phyloP scores from a whole-genome alignment of 2,888 invertebrate genomes.

The Elegia similella region DNA sequence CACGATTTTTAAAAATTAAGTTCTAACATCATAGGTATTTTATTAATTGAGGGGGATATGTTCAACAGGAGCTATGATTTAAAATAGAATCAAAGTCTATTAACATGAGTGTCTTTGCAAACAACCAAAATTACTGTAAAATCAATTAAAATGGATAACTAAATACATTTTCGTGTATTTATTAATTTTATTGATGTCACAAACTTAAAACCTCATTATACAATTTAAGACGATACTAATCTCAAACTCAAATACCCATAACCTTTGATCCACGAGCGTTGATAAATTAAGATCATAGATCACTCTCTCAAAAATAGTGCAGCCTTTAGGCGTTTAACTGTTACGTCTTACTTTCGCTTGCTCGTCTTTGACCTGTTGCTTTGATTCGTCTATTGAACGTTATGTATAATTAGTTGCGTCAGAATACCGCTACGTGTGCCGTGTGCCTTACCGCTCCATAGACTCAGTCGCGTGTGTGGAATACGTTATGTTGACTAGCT shows the following conservation, averaged over 20 bases:
- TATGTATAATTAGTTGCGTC: constrained; percentile 76
- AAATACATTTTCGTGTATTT: neutral
- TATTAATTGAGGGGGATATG: no score
- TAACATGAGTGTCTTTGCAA: no score
- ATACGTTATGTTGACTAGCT: constrained; percentile 53
- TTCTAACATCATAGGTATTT: no score
- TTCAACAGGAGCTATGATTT: neutral
- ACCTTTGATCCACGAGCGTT: neutral
- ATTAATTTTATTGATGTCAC: neutral
- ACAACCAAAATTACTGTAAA: no score
- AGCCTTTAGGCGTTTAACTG: constrained; percentile 21
- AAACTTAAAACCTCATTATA: neutral
- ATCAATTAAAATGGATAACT: neutral
- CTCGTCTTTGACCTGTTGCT: constrained; percentile 37
- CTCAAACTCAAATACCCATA: neutral
- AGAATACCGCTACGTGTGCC: constrained; percentile 57
- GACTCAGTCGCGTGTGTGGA: constrained; percentile 60
- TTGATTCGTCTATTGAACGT: constrained; percentile 56
- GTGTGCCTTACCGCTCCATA: constrained; percentile 56
- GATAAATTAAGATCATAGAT: constrained; percentile 8
- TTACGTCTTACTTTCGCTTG: constrained; percentile 66
- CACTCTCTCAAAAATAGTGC: constrained; percentile 6
- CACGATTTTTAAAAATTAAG: no score
- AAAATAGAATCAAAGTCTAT: no score
- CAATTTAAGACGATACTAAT: neutral